These are phyloP conservation scores for Chironomus tepperi DNA, from an alignment of 1,140 invertebrate species.

Conservation along the genomic window DNA sequence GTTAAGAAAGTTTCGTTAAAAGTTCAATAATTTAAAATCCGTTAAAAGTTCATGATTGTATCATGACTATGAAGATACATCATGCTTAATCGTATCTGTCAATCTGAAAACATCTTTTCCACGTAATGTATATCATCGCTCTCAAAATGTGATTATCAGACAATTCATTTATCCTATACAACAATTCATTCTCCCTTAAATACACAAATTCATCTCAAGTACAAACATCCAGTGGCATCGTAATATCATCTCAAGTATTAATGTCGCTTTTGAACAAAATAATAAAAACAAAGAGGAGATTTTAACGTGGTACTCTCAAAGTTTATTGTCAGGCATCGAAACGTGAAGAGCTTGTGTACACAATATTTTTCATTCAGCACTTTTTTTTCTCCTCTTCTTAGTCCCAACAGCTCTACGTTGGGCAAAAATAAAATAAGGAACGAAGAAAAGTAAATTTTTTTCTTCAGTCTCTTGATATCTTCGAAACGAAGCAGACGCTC, in stretches of 20 bases:
- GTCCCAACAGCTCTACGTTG: background rate
- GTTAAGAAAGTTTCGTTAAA: background rate
- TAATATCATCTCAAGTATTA: background rate
- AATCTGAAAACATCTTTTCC: too few relatives aligned
- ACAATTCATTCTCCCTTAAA: background rate
- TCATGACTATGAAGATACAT: too few relatives aligned
- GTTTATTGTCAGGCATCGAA: conserved; percentile 6
- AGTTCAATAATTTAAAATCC: too few relatives aligned
- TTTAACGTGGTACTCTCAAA: background rate
- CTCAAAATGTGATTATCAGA: too few relatives aligned
- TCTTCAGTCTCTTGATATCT: background rate
- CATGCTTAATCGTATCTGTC: too few relatives aligned
- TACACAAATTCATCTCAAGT: background rate
- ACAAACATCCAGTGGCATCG: background rate
- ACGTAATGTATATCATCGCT: too few relatives aligned
- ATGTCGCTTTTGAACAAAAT: background rate
- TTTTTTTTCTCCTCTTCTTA: conserved; percentile 6
- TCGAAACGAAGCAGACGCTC: background rate
- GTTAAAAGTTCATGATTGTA: too few relatives aligned
- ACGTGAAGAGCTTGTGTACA: conserved; percentile 1
- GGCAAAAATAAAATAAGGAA: background rate
- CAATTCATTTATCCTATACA: too few relatives aligned
- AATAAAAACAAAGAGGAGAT: background rate
- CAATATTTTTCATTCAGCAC: conserved; percentile 1
- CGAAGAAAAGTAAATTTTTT: conserved; percentile 17